A percentile compares a stretch with the other conserved stretches of the same genome.
These are phyloP conservation scores for Pterostichus niger DNA, from an alignment of 2,888 invertebrate genomes.

Conservation along the genomic window DNA sequence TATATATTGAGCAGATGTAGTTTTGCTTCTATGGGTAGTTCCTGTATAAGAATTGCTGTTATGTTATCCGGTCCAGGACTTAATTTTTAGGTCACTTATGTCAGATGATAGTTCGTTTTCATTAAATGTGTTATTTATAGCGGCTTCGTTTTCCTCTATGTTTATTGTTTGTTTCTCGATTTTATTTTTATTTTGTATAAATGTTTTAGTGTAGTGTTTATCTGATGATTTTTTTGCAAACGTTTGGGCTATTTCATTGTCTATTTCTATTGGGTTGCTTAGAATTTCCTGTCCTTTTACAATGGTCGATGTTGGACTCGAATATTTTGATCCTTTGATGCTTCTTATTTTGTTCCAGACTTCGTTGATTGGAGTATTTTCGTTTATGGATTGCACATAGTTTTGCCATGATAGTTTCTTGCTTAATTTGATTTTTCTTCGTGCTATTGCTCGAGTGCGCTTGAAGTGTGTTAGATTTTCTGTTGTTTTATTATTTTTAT, in stretches of 20 bases:
- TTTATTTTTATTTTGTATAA: background rate
- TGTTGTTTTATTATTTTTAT: constrained; percentile 27
- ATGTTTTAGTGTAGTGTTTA: background rate
- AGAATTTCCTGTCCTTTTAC: background rate
- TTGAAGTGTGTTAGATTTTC: constrained; percentile 24
- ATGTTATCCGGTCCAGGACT: constrained; percentile 15
- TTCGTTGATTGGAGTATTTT: background rate
- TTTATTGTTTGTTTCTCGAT: background rate
- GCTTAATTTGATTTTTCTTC: constrained; percentile 19
- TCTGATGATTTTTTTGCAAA: background rate
- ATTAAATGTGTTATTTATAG: background rate
- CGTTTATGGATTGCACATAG: background rate
- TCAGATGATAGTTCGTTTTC: background rate
- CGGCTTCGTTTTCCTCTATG: background rate
- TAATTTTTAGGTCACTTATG: background rate
- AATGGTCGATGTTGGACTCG: background rate
- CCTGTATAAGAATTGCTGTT: background rate
- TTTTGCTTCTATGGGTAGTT: background rate
- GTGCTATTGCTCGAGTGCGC: background rate
- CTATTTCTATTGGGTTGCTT: background rate
- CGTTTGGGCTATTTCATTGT: background rate
- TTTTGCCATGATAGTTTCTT: constrained; percentile 26
- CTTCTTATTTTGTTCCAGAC: constrained; percentile 18
- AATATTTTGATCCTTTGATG: background rate
- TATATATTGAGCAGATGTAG: background rate